Evolutionary conservation across 2,888 invertebrate species (phyloP).

Genomic region (Acanthoscelides obtectus): DNA sequence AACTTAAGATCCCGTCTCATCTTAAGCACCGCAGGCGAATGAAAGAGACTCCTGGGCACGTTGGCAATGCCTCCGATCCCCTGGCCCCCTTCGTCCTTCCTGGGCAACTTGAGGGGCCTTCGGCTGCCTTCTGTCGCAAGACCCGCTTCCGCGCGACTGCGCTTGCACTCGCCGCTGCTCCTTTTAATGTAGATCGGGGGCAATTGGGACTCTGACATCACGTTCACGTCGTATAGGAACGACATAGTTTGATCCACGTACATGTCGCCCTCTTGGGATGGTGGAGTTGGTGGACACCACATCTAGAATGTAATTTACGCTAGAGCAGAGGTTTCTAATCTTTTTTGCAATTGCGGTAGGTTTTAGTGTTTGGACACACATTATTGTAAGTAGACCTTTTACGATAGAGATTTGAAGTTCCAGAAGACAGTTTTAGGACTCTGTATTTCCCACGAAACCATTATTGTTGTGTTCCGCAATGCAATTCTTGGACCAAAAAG

Average conservation of each 20-base stretch:
- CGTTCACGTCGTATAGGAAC: conserved; percentile 75
- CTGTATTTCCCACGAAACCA: too few species aligned
- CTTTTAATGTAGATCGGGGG: conserved; percentile 78
- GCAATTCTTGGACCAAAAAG: too few species aligned
- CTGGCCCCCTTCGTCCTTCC: conserved; percentile 58
- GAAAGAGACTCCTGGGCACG: conserved; percentile 78
- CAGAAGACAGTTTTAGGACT: too few species aligned
- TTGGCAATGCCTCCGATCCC: conserved; percentile 45
- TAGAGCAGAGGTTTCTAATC: background rate
- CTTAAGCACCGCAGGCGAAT: conserved; percentile 69
- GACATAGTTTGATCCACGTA: conserved; percentile 83
- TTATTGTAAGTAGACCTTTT: too few species aligned
- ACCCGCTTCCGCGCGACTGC: conserved; percentile 63
- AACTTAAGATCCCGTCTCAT: conserved; percentile 73
- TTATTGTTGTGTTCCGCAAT: too few species aligned
- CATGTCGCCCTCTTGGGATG: conserved; percentile 86
- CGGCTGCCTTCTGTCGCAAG: conserved; percentile 48
- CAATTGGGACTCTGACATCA: conserved; percentile 73
- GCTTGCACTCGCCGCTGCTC: conserved; percentile 55
- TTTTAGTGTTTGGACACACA: too few species aligned
- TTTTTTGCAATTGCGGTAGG: too few species aligned
- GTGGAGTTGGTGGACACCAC: conserved; percentile 97
- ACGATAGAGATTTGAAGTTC: too few species aligned
- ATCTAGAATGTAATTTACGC: conserved; percentile 55
- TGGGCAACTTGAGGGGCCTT: conserved; percentile 57